Evolutionary conservation across 1,140 invertebrate species (phyloP), one percentile per base, ranked within the genome.

Genomic region (Rhagoletis pomonella): DNA sequence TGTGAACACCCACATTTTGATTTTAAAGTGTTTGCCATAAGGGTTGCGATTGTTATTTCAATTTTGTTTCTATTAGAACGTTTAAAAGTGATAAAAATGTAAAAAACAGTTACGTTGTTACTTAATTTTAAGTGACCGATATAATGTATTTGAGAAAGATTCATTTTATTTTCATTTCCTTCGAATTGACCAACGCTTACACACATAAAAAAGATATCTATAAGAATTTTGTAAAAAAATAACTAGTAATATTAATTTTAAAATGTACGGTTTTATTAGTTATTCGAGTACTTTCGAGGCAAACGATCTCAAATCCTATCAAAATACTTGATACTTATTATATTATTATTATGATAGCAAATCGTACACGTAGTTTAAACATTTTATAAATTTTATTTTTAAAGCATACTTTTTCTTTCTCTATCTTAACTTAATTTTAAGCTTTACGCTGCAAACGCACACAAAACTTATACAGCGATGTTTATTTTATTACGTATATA

Each of bases 161-260:
- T 67, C 19, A 17, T 73, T 73, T 73, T 44, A 2, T 14, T 10
- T 81, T 29, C 6, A 29, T 55, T 81, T 81, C n/a, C 17, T 81
- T n/a, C 73, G n/a, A 81, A 29, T 17, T 55, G 73, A 55, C 47
- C 73, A 55, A 47, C 47, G 47, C 47, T 17, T 81, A 47, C 29
- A 81, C 12, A 50, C n/a, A 5, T 55, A 19, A 55, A n/a, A 81
- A 19, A 55, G 17, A 81, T 81, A 81, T n/a, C 9, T 55, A 55
- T 29, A 81, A 81, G 73, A 50, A 55, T 19, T 81, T 81, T 81
- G 73, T 81, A 55, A 81, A 81, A 81, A 81, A 81, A 55, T 19
- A 29, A 77, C 39, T 9, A 44, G 42, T 42, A 69, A 19, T 17
- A 55, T 81, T 17, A 81, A 81, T 55, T 55, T 29, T 47, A 14